Percentiles rank a stretch among this genome's conserved stretches.
These are phyloP conservation scores for Astur gentilis DNA, from an alignment of 2,113 vertebrate genomes.

Conservation along the genomic window DNA sequence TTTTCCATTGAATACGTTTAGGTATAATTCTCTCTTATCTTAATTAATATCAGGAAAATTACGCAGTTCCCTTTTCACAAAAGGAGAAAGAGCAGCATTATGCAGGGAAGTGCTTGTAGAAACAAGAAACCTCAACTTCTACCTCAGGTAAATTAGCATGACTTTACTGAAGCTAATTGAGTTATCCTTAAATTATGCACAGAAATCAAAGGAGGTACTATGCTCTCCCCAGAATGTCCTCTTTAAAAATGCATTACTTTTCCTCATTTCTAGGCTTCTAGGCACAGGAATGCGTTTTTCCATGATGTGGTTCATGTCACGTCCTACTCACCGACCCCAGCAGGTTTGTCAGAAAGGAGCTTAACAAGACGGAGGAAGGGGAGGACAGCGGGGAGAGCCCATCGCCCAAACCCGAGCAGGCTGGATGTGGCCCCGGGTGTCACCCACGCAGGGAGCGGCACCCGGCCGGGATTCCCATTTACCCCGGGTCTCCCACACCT, in stretches of 20 bases:
- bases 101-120: neutral
- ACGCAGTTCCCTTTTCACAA: neutral
- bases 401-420: neutral
- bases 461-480: rapidly evolving
- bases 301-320: neutral
- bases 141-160: neutral
- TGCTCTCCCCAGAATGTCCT: neutral
- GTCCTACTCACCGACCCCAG: neutral
- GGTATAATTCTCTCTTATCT: constrained; percentile 1
- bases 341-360: neutral
- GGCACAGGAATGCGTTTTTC: neutral
- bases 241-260: neutral
- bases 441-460: neutral
- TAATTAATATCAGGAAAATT: constrained; percentile 14
- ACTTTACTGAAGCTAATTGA: neutral
- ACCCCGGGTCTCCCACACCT: neutral
- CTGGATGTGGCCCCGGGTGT: neutral
- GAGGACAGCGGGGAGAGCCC: neutral
- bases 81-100: neutral
- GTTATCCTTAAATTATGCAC: neutral
- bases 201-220: neutral
- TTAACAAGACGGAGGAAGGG: neutral
- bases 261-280: neutral
- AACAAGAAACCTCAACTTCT: neutral
- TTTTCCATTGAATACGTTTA: neutral